Percentiles rank a stretch among this genome's conserved stretches.
These are phyloP conservation scores for Protobothrops mucrosquamatus DNA, from an alignment of 2,113 vertebrate species.

Conservation along the genomic window DNA sequence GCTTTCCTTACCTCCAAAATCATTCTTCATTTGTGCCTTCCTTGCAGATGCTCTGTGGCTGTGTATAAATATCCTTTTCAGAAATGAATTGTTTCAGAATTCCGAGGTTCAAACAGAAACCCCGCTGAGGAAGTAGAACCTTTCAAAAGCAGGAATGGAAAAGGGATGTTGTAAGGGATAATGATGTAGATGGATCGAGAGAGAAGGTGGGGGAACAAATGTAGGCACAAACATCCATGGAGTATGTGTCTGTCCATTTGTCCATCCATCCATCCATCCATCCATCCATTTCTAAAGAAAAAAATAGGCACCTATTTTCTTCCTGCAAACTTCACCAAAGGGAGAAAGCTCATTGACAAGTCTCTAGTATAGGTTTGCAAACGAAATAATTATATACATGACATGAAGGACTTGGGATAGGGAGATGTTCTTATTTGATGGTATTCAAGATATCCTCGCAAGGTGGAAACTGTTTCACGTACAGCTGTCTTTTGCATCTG, in stretches of 20 bases:
- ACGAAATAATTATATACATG: neutral
- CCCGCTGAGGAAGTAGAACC: neutral
- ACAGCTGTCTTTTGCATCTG: neutral
- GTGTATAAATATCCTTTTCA: conserved; percentile 35
- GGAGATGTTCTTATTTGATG: neutral
- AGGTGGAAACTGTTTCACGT: neutral
- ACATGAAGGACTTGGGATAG: neutral
- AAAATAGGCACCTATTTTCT: neutral
- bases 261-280: neutral
- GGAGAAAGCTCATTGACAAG: conserved; percentile 2
- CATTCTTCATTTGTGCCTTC: conserved; percentile 8
- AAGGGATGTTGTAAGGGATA: neutral
- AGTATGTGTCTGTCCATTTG: neutral
- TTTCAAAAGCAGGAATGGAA: conserved; percentile 18
- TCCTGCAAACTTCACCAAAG: conserved; percentile 7
- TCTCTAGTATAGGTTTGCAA: neutral
- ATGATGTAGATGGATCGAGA: neutral
- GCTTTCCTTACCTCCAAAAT: neutral
- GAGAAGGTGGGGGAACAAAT: conserved; percentile 16
- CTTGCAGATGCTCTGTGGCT: neutral
- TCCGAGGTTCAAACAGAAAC: neutral
- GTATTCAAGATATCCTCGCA: neutral
- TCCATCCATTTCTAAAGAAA: neutral
- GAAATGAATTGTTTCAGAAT: conserved; percentile 15
- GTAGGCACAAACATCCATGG: neutral